phyloP scores from a whole-genome alignment of 2,113 vertebrate genomes.

The Opisthocomus hoazin region DNA sequence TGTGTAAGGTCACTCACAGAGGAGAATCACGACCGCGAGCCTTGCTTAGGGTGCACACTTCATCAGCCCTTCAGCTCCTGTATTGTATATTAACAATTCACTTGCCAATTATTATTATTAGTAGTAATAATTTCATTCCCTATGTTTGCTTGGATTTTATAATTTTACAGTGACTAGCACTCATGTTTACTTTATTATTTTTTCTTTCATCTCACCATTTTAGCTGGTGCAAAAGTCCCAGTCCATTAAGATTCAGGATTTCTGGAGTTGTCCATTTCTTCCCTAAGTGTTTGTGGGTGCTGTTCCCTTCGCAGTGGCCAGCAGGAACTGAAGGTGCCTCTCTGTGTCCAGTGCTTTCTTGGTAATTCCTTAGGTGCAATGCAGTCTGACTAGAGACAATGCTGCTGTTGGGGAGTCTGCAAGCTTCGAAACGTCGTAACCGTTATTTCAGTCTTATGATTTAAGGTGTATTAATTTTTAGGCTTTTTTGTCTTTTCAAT shows the following conservation, averaged over 20 bases:
- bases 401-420: background rate
- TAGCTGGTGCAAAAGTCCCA: background rate
- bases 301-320: background rate
- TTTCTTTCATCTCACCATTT: background rate
- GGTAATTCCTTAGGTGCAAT: background rate
- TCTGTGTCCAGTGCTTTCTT: background rate
- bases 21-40: background rate
- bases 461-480: background rate
- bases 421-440: background rate
- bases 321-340: background rate
- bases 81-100: background rate
- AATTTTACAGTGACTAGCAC: background rate
- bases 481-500: background rate
- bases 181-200: background rate
- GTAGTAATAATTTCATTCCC: background rate
- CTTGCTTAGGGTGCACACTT: background rate
- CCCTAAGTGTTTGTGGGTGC: background rate
- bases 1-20: background rate
- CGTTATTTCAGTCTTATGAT: background rate
- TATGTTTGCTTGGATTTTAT: background rate
- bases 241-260: background rate
- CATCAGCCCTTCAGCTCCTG: background rate
- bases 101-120: background rate
- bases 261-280: background rate
- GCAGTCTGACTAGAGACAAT: background rate